Base-by-base conservation (phyloP, 2,113 vertebrate species). In the Grantiella picta region DNA sequence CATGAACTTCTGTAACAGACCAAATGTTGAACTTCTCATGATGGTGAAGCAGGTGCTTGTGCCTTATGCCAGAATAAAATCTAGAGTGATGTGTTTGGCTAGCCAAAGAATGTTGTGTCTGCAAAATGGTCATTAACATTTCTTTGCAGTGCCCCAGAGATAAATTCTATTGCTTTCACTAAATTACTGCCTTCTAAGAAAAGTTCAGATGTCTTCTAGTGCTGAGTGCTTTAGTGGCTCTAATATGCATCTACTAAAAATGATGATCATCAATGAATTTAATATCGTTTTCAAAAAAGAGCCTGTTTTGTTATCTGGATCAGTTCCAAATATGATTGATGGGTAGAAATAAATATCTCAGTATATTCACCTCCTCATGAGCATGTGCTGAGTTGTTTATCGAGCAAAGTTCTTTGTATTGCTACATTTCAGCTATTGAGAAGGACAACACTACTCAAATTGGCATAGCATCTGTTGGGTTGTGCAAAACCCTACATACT, bases 401-500 rank as follows among this genome's bases (percentile, higher is more conserved):
- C 0, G 4, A 94, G 50, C 28, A 63, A 78, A 50, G 27, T 76
- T 87, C 71, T 87, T 84, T 57, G 53, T 77, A 61, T 42, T 61
- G 54, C 17, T 82, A 42, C 4, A 8, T 45, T 92, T 89, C 61
- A 94, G 49, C 59, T 91, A 76, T 63, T 72, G 75, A 87, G 91
- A 59, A 95, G 54, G 75, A 85, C 59, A 71, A 78, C 57, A n/a
- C 54, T 66, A 50, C 70, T 65, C 35, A 96, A 79, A 95, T 33
- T 65, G 87, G 50, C 50, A 82, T 36, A 82, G 84, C 90, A 94
- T 95, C 93, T 95, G 93, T 50, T 66, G 25, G 27, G 78, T 64
- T 85, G 47, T 35, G 63, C 42, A 91, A 52, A 95, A 82, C 83
- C 70, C 78, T 92, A 54, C 81, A 72, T 94, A 38, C 27, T 85